Percentiles rank a stretch among this genome's conserved stretches.
Conservation (phyloP, 2,113 vertebrate genomes). For the Toxotes jaculatrix region DNA sequence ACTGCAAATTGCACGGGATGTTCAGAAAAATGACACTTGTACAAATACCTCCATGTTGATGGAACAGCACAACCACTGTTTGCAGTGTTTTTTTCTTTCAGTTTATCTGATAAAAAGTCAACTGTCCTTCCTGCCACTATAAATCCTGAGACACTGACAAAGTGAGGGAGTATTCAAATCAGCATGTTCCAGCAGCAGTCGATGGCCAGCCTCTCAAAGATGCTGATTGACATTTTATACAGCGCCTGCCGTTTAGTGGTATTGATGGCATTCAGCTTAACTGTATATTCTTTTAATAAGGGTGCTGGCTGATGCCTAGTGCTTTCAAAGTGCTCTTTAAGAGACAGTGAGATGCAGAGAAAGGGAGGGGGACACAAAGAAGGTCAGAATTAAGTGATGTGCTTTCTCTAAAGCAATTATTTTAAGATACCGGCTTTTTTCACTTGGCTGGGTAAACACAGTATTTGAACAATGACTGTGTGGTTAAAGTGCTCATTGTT, state of each 20-base stretch:
- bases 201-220: constrained; percentile 55
- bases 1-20: neutral
- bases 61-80: constrained; percentile 24
- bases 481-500: constrained; percentile 5
- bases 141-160: constrained; percentile 67
- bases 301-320: constrained; percentile 41
- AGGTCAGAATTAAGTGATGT: constrained; percentile 63
- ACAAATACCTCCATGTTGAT: constrained; percentile 13
- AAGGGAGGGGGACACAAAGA: constrained; percentile 36
- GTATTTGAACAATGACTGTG: neutral
- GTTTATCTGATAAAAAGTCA: constrained; percentile 52
- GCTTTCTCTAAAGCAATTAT: constrained; percentile 58
- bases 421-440: constrained; percentile 41
- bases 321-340: constrained; percentile 69
- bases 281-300: constrained; percentile 73
- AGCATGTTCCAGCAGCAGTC: constrained; percentile 46
- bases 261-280: constrained; percentile 76
- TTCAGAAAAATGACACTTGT: constrained; percentile 24
- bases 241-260: constrained; percentile 64
- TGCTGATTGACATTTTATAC: constrained; percentile 74
- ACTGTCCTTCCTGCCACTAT: constrained; percentile 45
- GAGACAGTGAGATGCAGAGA: constrained; percentile 41
- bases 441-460: constrained; percentile 16
- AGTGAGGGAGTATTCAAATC: constrained; percentile 64
- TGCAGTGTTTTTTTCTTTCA: constrained; percentile 49